Base-by-base conservation (phyloP, 2,113 vertebrate genomes). In the Scomber colias region DNA sequence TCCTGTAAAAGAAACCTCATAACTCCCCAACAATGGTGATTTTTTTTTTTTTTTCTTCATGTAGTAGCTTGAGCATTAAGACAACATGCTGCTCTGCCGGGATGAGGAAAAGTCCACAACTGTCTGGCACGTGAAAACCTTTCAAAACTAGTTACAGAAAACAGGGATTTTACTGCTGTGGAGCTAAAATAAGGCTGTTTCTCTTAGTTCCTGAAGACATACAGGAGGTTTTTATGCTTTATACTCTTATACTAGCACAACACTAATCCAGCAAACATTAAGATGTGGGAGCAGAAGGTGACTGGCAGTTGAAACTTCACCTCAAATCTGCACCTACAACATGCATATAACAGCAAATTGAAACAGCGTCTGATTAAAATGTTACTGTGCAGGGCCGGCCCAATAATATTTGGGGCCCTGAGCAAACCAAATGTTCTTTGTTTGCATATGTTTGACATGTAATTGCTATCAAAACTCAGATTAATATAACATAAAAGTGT, bases 101-200 rank as follows among this genome's bases (percentile, higher is more conserved):
- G 67, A 77, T 46, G 46, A 61, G 57, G 35, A 64, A 61, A 56
- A 71, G 78, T 73, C 77, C 75, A 79, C 81, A 82, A 71, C 84
- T 79, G 72, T 62, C 69, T 69, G 63, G 65, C 74, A 64, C 50
- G 2, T 2, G 3, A 15, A 64, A 59, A 67, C 48, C 71, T 51
- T 67, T 72, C 27, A 24, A 46, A 77, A 51, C 45, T 49, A 63
- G 66, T 49, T 71, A 75, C 68, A 79, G 49, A 46, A 75, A 86
- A 55, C 77, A 46, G 54, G 76, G 79, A 61, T 46, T 69, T 27
- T 31, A 60, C 56, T 35, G 48, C 40, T 46, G 63, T 79, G 63
- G 51, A 48, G 49, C 68, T 51, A 68, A 72, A 83, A 57, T 61
- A 51, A 67, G 30, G 15, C 67, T 13, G 71, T 73, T 67, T 67